A percentile compares a stretch with the other conserved stretches of the same genome.
Conservation (phyloP, 2,888 invertebrate species). For the Helicoverpa assulta region DNA sequence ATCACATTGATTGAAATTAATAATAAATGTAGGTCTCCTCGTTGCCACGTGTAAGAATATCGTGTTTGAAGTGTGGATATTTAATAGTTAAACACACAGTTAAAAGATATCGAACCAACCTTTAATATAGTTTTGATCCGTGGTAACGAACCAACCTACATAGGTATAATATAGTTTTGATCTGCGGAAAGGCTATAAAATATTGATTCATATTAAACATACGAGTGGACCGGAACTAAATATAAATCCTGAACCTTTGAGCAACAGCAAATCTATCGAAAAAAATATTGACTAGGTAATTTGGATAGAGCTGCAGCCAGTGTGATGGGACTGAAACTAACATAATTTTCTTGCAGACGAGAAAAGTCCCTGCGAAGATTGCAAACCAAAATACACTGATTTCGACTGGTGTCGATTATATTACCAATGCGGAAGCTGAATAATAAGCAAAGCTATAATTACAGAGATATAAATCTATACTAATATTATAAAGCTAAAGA, state of each 20-base stretch:
- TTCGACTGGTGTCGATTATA: too few species aligned
- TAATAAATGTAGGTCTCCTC: neutral
- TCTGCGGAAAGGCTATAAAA: too few species aligned
- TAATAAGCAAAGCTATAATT: too few species aligned
- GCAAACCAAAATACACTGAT: too few species aligned
- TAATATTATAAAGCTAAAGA: too few species aligned
- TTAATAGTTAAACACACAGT: neutral
- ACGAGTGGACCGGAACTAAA: neutral
- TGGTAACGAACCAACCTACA: too few species aligned
- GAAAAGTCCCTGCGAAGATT: too few species aligned
- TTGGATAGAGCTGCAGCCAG: too few species aligned
- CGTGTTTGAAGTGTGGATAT: neutral
- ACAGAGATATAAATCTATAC: too few species aligned
- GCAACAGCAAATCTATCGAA: neutral
- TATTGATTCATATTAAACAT: neutral
- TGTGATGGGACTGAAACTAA: neutral
- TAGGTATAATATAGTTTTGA: neutral
- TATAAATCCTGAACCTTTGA: neutral
- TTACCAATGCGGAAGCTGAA: too few species aligned
- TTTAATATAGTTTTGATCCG: neutral
- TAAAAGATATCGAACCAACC: too few species aligned
- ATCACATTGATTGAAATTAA: constrained; percentile 18
- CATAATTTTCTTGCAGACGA: too few species aligned
- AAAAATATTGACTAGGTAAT: neutral
- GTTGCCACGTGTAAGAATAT: neutral